Percentiles rank a stretch among this genome's conserved stretches.
phyloP scores from a whole-genome alignment of 2,797 vertebrate genomes.

The Mormyrops attenuatus region DNA sequence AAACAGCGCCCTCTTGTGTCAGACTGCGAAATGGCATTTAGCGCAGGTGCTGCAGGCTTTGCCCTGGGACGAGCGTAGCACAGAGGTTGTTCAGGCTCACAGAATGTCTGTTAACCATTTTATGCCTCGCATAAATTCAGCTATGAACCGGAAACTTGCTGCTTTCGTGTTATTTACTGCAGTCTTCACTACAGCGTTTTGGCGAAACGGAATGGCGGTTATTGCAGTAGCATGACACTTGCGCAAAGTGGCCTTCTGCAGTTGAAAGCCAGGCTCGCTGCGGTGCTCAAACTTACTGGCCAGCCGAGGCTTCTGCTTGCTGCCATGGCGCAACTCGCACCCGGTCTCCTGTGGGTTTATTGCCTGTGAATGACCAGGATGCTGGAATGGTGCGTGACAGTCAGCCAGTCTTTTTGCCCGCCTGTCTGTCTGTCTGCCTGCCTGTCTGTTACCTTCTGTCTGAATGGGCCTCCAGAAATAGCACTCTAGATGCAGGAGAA shows the following conservation, averaged over 20 bases:
- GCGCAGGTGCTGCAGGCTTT: not conserved
- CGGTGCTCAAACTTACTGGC: not conserved
- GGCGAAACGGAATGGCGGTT: not conserved
- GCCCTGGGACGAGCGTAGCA: not conserved
- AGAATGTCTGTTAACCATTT: not conserved
- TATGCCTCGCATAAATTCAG: not conserved
- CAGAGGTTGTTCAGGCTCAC: not conserved
- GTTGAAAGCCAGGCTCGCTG: not conserved
- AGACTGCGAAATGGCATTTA: not conserved
- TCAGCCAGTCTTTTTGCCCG: not conserved
- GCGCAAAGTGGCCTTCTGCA: not conserved
- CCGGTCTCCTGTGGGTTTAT: not conserved
- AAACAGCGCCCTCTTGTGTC: not conserved
- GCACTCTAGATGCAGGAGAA: conserved; percentile 15
- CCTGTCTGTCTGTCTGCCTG: conserved; percentile 33
- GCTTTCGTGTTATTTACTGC: not conserved
- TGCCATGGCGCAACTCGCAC: not conserved
- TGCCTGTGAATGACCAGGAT: not conserved
- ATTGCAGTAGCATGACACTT: not conserved
- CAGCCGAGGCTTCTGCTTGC: not conserved
- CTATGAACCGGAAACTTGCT: not conserved
- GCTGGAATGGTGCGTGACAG: not conserved
- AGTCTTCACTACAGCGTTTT: not conserved
- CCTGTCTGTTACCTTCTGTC: conserved; percentile 38
- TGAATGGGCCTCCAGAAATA: conserved; percentile 42